Conservation (phyloP, 2,888 invertebrate species). For the Notodonta dromedarius region DNA sequence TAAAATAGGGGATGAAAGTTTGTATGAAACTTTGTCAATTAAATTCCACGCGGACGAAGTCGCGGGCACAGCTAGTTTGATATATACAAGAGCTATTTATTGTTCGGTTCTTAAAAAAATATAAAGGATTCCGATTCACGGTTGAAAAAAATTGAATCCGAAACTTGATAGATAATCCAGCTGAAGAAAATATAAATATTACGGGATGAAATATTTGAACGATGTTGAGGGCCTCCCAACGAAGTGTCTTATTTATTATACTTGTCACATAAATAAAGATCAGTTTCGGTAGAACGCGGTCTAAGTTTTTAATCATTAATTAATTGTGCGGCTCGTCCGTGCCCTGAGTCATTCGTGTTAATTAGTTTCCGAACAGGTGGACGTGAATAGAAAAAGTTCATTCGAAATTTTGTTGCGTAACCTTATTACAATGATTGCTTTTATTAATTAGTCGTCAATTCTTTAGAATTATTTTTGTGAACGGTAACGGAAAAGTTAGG, state of each 20-base stretch:
- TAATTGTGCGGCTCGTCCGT: constrained; percentile 31
- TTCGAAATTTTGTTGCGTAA: constrained; percentile 10
- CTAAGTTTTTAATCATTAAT: constrained; percentile 45
- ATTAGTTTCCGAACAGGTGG: constrained; percentile 30
- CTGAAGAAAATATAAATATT: constrained; percentile 14
- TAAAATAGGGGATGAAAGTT: no score
- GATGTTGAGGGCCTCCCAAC: constrained; percentile 12
- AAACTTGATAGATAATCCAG: constrained; percentile 5
- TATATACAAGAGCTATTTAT: no score
- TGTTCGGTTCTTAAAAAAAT: no score
- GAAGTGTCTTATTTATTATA: constrained; percentile 38
- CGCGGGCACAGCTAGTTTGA: no score
- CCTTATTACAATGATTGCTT: not conserved
- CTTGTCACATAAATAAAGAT: constrained; percentile 49
- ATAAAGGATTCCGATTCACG: not conserved
- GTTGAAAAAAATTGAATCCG: not conserved
- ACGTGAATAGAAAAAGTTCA: constrained; percentile 13
- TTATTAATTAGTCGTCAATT: not conserved
- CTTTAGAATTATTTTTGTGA: not conserved
- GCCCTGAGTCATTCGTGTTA: constrained; percentile 31
- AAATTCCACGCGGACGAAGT: no score
- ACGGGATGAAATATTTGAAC: constrained; percentile 17
- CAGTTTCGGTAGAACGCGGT: constrained; percentile 28
- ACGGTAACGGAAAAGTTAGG: no score
- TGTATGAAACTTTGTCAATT: no score